Base-by-base conservation (phyloP, 2,888 invertebrate species). In the Eretmocerus hayati region DNA sequence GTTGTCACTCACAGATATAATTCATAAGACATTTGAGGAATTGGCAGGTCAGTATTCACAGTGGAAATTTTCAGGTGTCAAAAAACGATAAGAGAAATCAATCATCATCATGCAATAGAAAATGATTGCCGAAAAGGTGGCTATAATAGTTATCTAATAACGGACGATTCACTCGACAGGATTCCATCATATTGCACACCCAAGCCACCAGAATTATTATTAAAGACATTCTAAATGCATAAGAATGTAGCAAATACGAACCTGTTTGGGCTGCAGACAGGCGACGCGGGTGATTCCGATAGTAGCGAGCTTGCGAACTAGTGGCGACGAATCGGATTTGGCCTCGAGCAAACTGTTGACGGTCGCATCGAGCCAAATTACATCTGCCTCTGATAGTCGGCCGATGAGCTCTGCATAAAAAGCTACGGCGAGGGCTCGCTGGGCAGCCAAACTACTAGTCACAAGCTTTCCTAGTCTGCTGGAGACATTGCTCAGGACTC, bases 331-430 rank as follows among this genome's bases (percentile, higher is more conserved):
- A 46, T 69, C 69, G 8, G 61, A 42, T 48, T 63, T 66, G 1
- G 67, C 63, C 47, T 66, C 64, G 43, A 63, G 60, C 5, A 69
- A 54, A 4, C 60, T 58, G 39, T 64, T 67, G 16, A 69, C 60
- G n/a, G 66, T 63, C 1, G 61, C 61, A 23, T 69, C 67, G 11
- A 69, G 55, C 67, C 66, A 68, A 42, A 64, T 58, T 2, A 47
- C 50, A 4, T 62, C 65, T 13, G 61, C 62, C 37, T 62, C 57
- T n/a, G n/a, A n/a, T 13, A 62, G 55, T 22, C 59, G 59, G 6
- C 65, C 66, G 19, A 68, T 59, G 4, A 68, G 50, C 52, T 67
- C 66, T 2, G 60, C 59, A 38, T 66, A 67, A 43, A 67, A 62
- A 0, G 63, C 63, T 2, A 56, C 55, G 0, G 65, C 62, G 4